phyloP scores from a whole-genome alignment of 2,797 vertebrate species.

The Antennarius maculatus region DNA sequence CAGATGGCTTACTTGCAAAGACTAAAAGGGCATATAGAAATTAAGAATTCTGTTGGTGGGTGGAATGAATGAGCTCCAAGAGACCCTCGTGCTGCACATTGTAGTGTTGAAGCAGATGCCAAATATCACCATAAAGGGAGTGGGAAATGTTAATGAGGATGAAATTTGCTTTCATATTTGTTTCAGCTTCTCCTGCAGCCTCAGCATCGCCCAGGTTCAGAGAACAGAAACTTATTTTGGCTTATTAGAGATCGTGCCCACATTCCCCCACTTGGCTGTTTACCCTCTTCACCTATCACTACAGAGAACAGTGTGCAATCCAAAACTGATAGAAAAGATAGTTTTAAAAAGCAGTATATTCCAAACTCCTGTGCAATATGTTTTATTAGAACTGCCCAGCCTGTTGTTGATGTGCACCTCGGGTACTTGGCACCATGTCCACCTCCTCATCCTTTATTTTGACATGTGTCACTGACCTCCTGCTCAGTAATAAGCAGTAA shows the following conservation, averaged over 20 bases:
- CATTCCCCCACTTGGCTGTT: slow-evolving; percentile 21
- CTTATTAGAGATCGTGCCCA: slow-evolving; percentile 26
- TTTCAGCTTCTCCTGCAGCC: slow-evolving; percentile 20
- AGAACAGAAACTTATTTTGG: background rate
- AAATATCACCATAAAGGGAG: slow-evolving; percentile 31
- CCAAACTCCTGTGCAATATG: slow-evolving; percentile 45
- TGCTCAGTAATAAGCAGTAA: slow-evolving; percentile 64
- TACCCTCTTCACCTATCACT: slow-evolving; percentile 4
- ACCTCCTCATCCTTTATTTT: slow-evolving; percentile 61
- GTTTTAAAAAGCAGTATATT: slow-evolving; percentile 56
- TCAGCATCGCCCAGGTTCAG: slow-evolving; percentile 8
- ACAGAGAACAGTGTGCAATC: slow-evolving; percentile 14
- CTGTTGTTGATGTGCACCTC: slow-evolving; percentile 55
- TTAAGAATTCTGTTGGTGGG: slow-evolving; percentile 38
- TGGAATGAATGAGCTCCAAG: slow-evolving; percentile 47
- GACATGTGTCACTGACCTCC: slow-evolving; percentile 70
- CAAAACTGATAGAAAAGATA: slow-evolving; percentile 29
- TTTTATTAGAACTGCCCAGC: slow-evolving; percentile 59
- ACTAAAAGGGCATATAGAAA: slow-evolving; percentile 44
- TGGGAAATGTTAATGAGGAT: slow-evolving; percentile 34
- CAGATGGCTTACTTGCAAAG: slow-evolving; percentile 27
- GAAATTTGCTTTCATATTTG: slow-evolving; percentile 33
- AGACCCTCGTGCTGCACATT: slow-evolving; percentile 47
- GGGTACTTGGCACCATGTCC: slow-evolving; percentile 55
- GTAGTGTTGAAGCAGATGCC: slow-evolving; percentile 40